Base-by-base conservation (phyloP, 2,888 invertebrate species). In the Zonitis immaculata region DNA sequence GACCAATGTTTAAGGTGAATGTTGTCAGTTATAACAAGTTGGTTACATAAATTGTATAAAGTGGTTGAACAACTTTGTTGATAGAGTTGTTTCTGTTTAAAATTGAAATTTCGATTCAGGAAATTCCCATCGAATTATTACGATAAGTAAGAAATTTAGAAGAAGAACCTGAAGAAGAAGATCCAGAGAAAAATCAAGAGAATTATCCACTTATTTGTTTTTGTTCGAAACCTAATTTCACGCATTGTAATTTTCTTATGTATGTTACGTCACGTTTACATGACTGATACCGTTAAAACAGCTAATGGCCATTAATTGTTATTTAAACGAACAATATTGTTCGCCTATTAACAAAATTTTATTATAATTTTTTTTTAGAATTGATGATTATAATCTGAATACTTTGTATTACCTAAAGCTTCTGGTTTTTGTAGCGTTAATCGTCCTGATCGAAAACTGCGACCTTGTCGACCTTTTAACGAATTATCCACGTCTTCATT, bases 331-430 rank as follows among this genome's bases (percentile, higher is more conserved):
- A 7, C n/a, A 32, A 32, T 32, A 32, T 32, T 14, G 32, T 32
- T 32, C n/a, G n/a, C 7, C 6, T 14, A 32, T 32, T 7, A 32
- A 14, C n/a, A n/a, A n/a, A n/a, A n/a, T n/a, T n/a, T n/a, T n/a
- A n/a, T n/a, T n/a, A n/a, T n/a, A n/a, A n/a, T n/a, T n/a, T n/a
- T n/a, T n/a, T n/a, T n/a, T n/a, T n/a, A n/a, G n/a, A n/a, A n/a
- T n/a, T n/a, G n/a, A n/a, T n/a, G n/a, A n/a, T n/a, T n/a, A n/a
- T n/a, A n/a, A n/a, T n/a, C n/a, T n/a, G n/a, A n/a, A n/a, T n/a
- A n/a, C n/a, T n/a, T n/a, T n/a, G n/a, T n/a, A 65, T 69, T 58
- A 74, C 75, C 73, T 64, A 75, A 60, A 27, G 74, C 74, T 66
- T 74, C 71, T 22, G 75, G 73, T 60, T 68, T 68, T 55, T 71